Conservation (phyloP, 1,140 invertebrate species). For the Aphaenogaster ashmeadi region DNA sequence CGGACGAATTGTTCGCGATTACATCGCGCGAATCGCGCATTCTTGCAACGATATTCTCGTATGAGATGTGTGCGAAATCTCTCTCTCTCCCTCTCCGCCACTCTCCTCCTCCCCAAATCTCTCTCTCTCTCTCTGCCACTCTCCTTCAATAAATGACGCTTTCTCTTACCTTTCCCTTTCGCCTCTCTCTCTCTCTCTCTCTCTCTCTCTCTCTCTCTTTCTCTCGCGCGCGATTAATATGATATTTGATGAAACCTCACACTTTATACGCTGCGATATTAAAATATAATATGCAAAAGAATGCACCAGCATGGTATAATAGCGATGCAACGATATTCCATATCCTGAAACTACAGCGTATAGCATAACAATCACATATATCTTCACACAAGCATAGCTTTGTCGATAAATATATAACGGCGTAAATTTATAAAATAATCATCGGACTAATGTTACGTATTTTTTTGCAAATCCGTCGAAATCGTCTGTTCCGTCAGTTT, state of each 20-base stretch:
- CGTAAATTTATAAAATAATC: not conserved
- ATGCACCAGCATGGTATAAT: not conserved
- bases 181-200: not conserved
- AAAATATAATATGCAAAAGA: not conserved
- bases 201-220: not conserved
- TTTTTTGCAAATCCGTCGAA: not conserved
- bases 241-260: not conserved
- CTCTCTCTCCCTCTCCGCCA: not conserved
- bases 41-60: conserved; percentile 8
- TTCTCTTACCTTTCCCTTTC: too few relatives aligned
- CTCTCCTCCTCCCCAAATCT: not conserved
- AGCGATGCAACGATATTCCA: not conserved
- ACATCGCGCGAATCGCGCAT: not conserved
- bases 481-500: not conserved
- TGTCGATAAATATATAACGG: not conserved
- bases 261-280: not conserved
- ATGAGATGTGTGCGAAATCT: not conserved
- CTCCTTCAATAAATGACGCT: too few relatives aligned
- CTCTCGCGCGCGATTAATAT: not conserved
- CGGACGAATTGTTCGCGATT: conserved; percentile 45
- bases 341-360: not conserved
- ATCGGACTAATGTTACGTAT: not conserved
- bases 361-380: not conserved
- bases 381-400: not conserved
- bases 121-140: not conserved